Conservation (phyloP, 2,888 invertebrate species). For the Anoplius nigerrimus region DNA sequence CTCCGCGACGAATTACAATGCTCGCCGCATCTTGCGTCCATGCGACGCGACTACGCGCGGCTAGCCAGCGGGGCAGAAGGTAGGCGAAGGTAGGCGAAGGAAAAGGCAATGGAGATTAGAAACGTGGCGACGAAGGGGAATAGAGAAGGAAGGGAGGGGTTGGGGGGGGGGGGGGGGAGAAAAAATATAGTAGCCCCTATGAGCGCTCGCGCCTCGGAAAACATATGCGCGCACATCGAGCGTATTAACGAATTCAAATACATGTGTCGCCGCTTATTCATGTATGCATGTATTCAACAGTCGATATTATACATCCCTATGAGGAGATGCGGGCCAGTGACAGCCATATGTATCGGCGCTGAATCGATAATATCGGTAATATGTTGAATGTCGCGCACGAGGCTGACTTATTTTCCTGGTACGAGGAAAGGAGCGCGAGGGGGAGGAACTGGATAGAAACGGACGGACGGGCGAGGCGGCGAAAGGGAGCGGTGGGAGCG, state of each 20-base stretch:
- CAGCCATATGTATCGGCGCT: constrained; percentile 66
- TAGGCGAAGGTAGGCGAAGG: too few relatives aligned
- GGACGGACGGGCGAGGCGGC: constrained; percentile 22
- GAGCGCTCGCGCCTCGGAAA: constrained; percentile 20
- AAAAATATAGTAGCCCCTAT: constrained; percentile 27
- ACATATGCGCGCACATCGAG: constrained; percentile 19
- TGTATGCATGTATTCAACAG: constrained; percentile 46
- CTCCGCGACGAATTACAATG: too few relatives aligned
- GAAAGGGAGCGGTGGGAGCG: neutral
- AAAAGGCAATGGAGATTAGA: too few relatives aligned
- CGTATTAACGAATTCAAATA: constrained; percentile 56
- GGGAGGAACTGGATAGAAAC: too few relatives aligned
- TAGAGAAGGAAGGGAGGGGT: constrained; percentile 23
- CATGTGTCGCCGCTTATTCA: constrained; percentile 42
- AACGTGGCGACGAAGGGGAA: neutral
- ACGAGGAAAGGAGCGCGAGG: constrained; percentile 8
- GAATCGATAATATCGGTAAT: constrained; percentile 69
- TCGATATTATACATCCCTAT: constrained; percentile 38
- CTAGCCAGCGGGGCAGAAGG: too few relatives aligned
- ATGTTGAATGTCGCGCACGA: constrained; percentile 61
- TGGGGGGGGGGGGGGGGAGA: neutral
- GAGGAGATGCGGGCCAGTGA: constrained; percentile 70
- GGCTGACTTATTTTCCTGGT: constrained; percentile 42
- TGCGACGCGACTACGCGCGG: too few relatives aligned
- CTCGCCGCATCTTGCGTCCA: too few relatives aligned